These are phyloP conservation scores for Crocidura indochinensis DNA, from an alignment of 2,797 vertebrate species.

Conservation along the genomic window DNA sequence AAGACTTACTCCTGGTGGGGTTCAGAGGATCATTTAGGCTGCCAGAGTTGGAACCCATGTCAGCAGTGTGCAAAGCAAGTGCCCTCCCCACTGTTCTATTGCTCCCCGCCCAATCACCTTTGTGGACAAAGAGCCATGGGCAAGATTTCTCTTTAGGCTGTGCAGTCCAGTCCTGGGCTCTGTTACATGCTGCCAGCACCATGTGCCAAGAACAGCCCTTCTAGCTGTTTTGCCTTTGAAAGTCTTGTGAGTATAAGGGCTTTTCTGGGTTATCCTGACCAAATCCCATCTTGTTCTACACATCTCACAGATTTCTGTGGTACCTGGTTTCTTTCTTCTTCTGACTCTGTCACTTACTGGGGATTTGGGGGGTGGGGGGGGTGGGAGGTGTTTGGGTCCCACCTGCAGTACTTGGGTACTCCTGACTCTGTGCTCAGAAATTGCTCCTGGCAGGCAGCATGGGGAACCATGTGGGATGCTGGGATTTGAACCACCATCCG, in stretches of 20 bases:
- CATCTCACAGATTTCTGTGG: constrained; percentile 29
- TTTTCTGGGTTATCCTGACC: too few species aligned
- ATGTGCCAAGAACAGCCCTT: not conserved
- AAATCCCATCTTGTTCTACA: not conserved
- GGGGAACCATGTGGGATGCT: too few species aligned
- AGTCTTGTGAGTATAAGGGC: not conserved
- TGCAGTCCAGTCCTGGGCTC: too few species aligned
- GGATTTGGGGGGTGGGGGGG: not conserved
- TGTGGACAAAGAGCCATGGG: not conserved
- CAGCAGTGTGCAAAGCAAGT: not conserved
- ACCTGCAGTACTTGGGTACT: too few species aligned
- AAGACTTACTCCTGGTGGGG: not conserved
- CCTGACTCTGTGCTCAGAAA: too few species aligned
- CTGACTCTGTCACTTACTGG: not conserved
- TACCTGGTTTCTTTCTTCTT: not conserved
- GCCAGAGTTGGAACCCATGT: not conserved
- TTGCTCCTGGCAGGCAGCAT: too few species aligned
- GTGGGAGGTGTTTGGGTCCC: too few species aligned
- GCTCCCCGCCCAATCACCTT: not conserved
- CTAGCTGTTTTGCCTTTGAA: not conserved
- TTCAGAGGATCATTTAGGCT: not conserved
- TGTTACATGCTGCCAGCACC: not conserved
- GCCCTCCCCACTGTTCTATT: not conserved
- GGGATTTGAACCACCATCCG: too few species aligned
- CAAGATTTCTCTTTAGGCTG: constrained; percentile 23